Percentiles rank a stretch among this genome's conserved stretches.
phyloP scores from a whole-genome alignment of 2,888 invertebrate genomes.

The Punctoribates punctum region DNA sequence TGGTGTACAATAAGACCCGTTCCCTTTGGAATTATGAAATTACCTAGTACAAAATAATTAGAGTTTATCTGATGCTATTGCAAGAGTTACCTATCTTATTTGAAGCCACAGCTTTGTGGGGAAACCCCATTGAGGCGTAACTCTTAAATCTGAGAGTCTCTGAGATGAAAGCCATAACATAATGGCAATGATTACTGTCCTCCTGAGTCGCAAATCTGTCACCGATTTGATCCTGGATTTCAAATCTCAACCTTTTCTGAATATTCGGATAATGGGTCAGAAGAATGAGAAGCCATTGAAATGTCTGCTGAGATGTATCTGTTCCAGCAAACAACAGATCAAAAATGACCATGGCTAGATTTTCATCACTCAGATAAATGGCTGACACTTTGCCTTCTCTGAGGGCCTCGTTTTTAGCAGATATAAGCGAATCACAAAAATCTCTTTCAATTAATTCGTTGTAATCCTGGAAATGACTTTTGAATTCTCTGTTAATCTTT shows the following conservation, averaged over 20 bases:
- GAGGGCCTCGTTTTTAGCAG: slow-evolving; percentile 1
- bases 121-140: not conserved
- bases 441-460: not conserved
- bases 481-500: not conserved
- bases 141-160: not conserved
- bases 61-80: not conserved
- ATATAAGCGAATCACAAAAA: not conserved
- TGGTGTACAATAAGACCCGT: slow-evolving; percentile 1
- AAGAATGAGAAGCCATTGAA: not conserved
- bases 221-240: slow-evolving; percentile 14
- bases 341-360: not conserved
- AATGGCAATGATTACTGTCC: slow-evolving; percentile 8
- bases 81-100: not conserved
- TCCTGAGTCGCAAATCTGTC: not conserved
- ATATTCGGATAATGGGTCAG: not conserved
- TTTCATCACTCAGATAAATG: not conserved
- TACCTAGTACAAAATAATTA: not conserved
- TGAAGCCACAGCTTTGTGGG: not conserved
- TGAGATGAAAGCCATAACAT: slow-evolving; percentile 16
- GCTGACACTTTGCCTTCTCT: not conserved
- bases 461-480: not conserved
- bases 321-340: not conserved
- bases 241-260: not conserved
- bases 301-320: not conserved
- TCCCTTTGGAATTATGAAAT: not conserved